Percentiles rank a stretch among this genome's conserved stretches.
Conservation (phyloP, 2,113 vertebrate genomes). For the Pica pica region DNA sequence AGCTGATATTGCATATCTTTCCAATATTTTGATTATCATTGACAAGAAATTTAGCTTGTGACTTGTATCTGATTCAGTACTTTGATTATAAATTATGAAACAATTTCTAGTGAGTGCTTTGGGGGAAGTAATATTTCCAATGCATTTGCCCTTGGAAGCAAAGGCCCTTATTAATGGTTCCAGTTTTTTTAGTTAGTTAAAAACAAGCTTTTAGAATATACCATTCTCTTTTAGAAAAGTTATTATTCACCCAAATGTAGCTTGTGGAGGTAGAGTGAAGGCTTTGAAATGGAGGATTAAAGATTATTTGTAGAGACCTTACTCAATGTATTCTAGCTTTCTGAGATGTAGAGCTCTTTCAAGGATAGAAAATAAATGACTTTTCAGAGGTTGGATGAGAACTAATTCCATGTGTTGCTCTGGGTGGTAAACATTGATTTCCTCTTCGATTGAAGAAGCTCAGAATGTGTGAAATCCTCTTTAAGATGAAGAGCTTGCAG, state of each 20-base stretch:
- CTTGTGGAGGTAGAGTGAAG: neutral
- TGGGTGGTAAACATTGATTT: constrained; percentile 47
- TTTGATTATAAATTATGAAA: neutral
- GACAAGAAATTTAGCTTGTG: neutral
- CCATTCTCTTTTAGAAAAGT: neutral
- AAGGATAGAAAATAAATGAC: constrained; percentile 41
- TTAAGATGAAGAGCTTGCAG: neutral
- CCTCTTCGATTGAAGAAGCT: constrained; percentile 10
- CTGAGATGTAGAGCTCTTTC: constrained; percentile 14
- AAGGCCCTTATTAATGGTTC: neutral
- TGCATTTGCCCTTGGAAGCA: neutral
- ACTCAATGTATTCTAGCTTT: neutral
- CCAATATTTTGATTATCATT: neutral
- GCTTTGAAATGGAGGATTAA: constrained; percentile 31
- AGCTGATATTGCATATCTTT: neutral
- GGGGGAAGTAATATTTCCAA: neutral
- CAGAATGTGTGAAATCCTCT: constrained; percentile 37
- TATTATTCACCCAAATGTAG: neutral
- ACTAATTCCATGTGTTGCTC: constrained; percentile 35
- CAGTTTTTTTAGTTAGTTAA: neutral
- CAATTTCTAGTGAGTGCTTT: neutral
- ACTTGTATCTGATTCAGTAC: neutral
- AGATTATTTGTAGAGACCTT: constrained; percentile 16
- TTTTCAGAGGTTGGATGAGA: constrained; percentile 8
- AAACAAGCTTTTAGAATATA: neutral